These are phyloP conservation scores for Lagenorhynchus albirostris DNA, from an alignment of 2,113 vertebrate species.

Conservation along the genomic window DNA sequence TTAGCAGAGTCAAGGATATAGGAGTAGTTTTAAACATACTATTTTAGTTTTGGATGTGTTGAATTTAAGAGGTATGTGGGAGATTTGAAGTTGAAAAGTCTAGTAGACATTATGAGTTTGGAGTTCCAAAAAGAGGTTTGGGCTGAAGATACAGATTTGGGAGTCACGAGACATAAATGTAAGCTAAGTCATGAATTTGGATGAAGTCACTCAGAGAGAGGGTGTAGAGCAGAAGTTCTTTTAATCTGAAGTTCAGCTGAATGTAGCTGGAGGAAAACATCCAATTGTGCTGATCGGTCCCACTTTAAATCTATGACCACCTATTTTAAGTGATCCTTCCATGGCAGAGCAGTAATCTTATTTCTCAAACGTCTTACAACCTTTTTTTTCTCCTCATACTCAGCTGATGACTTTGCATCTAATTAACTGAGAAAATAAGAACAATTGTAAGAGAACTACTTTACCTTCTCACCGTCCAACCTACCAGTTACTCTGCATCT, in stretches of 20 bases:
- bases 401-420: neutral
- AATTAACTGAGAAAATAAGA: neutral
- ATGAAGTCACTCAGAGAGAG: neutral
- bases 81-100: neutral
- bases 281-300: neutral
- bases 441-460: neutral
- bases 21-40: neutral
- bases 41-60: neutral
- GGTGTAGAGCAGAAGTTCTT: neutral
- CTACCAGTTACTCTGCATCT: neutral
- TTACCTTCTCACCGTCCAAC: neutral
- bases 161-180: neutral
- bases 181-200: neutral
- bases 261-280: neutral
- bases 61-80: neutral
- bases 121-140: neutral
- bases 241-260: neutral
- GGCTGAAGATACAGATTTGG: constrained; percentile 1
- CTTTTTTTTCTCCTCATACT: neutral
- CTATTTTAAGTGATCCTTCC: neutral
- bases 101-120: neutral
- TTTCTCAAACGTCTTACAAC: neutral
- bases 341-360: neutral
- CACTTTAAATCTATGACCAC: neutral
- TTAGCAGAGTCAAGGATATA: neutral